phyloP scores from a whole-genome alignment of 2,797 vertebrate genomes.

The Danio albolineatus region DNA sequence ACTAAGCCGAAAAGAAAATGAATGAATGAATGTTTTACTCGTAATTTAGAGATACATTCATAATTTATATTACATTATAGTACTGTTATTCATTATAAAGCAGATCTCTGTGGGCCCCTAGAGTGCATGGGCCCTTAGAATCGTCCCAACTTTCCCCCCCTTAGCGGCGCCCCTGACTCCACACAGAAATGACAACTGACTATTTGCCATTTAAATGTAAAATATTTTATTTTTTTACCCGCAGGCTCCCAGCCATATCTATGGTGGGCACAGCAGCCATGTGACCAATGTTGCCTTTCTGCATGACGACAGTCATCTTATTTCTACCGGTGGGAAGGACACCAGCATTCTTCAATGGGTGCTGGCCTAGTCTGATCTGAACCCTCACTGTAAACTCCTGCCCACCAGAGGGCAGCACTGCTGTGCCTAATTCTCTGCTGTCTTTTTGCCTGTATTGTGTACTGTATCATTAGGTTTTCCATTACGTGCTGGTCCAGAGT shows the following conservation, averaged over 20 bases:
- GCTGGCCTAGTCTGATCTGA: conserved; percentile 71
- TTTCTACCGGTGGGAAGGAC: conserved; percentile 91
- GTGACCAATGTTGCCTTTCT: conserved; percentile 93
- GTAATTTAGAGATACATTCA: too few relatives aligned
- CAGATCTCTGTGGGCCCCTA: too few relatives aligned
- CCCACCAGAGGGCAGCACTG: conserved; percentile 74
- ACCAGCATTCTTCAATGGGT: conserved; percentile 91
- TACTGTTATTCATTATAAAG: too few relatives aligned
- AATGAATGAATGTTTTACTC: too few relatives aligned
- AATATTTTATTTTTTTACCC: background rate
- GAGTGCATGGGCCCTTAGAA: too few relatives aligned
- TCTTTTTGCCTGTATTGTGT: conserved; percentile 47
- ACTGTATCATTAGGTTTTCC: conserved; percentile 33
- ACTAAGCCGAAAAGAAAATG: too few relatives aligned
- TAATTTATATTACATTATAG: too few relatives aligned
- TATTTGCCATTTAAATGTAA: too few relatives aligned
- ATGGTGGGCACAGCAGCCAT: conserved; percentile 92
- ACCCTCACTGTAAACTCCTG: conserved; percentile 68
- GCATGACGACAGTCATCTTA: conserved; percentile 83
- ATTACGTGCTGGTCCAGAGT: conserved; percentile 44
- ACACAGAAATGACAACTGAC: too few relatives aligned
- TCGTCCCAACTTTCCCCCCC: too few relatives aligned
- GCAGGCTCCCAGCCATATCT: conserved; percentile 86
- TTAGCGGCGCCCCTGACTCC: too few relatives aligned
- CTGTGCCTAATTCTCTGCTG: conserved; percentile 73